Evolutionary conservation across 2,113 vertebrate species (phyloP).

Genomic region (Eptesicus fuscus): DNA sequence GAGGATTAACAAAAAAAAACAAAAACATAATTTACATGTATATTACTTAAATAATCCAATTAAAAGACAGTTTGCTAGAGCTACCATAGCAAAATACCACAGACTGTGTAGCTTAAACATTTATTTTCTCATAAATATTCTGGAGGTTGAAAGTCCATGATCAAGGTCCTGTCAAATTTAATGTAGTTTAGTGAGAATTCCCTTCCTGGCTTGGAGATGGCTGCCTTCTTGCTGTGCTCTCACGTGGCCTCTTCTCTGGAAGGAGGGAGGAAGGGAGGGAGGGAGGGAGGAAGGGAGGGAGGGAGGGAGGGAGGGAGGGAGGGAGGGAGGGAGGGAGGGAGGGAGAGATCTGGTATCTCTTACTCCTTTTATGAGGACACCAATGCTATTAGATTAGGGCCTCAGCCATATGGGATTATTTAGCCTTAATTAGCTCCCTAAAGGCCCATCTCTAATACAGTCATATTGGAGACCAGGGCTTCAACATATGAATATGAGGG

Average conservation of each 20-base stretch:
- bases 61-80: not conserved
- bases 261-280: no score
- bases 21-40: not conserved
- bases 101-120: not conserved
- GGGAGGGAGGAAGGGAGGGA: not conserved
- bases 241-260: no score
- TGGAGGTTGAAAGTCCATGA: not conserved
- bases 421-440: not conserved
- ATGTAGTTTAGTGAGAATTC: not conserved
- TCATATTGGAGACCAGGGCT: accelerated
- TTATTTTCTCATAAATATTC: not conserved
- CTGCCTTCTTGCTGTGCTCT: not conserved
- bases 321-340: not conserved
- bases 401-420: not conserved
- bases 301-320: not conserved
- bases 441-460: not conserved
- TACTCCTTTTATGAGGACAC: not conserved
- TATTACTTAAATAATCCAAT: not conserved
- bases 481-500: not conserved
- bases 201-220: not conserved
- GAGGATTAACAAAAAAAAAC: no score
- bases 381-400: not conserved
- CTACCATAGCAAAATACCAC: not conserved
- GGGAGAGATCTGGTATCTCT: not conserved
- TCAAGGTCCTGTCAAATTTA: not conserved